These are phyloP conservation scores for Watsonalla binaria DNA, from an alignment of 2,888 invertebrate genomes.

Conservation along the genomic window DNA sequence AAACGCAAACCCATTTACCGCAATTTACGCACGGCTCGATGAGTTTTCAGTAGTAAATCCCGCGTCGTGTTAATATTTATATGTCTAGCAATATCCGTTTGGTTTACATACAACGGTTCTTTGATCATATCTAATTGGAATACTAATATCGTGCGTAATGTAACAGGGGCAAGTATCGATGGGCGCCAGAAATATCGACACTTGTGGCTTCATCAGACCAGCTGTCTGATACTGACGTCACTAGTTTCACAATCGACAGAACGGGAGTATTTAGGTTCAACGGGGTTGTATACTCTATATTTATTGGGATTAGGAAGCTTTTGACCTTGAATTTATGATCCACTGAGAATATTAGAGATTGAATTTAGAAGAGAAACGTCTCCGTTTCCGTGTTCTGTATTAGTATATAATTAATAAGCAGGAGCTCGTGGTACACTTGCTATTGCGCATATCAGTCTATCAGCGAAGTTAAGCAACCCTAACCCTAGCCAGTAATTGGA, in stretches of 20 bases:
- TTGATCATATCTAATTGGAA: constrained; percentile 1
- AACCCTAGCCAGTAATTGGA: too few species aligned
- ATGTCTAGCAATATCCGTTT: background rate
- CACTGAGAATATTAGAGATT: background rate
- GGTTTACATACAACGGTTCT: background rate
- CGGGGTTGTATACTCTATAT: constrained; percentile 5
- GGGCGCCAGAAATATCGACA: constrained; percentile 41
- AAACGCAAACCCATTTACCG: constrained; percentile 4
- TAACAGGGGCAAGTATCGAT: constrained; percentile 18
- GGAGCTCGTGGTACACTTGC: too few species aligned
- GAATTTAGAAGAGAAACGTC: too few species aligned
- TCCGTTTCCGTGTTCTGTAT: too few species aligned
- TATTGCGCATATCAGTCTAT: too few species aligned
- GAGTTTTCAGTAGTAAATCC: constrained; percentile 6
- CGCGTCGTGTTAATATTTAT: background rate
- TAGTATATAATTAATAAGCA: too few species aligned
- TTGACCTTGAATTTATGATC: background rate
- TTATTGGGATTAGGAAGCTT: background rate
- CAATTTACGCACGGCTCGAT: background rate
- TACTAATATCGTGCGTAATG: constrained; percentile 8
- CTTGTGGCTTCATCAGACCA: constrained; percentile 38
- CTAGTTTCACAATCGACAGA: constrained; percentile 24
- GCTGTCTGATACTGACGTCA: constrained; percentile 49
- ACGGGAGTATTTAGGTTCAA: background rate
- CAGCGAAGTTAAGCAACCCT: too few species aligned